Evolutionary conservation across 1,140 invertebrate genomes (phyloP), one percentile per base, ranked within the genome.

Genomic region (Oryctes rhinoceros): DNA sequence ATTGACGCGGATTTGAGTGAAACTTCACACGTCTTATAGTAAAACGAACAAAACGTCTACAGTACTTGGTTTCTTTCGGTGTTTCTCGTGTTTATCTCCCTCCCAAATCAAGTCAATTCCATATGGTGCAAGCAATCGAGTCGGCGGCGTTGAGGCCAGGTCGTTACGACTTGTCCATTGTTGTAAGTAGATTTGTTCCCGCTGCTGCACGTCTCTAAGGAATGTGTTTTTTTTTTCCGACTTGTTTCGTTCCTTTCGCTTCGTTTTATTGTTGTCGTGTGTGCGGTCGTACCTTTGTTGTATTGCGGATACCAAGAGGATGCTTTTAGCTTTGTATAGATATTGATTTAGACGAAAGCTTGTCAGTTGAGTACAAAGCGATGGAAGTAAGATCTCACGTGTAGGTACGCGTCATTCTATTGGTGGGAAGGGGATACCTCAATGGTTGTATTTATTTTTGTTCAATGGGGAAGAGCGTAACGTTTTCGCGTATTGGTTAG

Each of bases 61-160:
- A 18, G 10, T 47, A 47, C 30, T 47, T 47, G 18, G 13, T 76
- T 47, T 47, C 53, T 6, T 59, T 15, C 24, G n/a, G 30, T 5
- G 24, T 39, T 24, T 18, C n/a, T 9, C 59, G 24, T 65, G n/a
- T 24, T 44, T 44, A 10, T 44, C 39, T 59, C 53, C n/a, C 15
- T 15, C 5, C 5, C 10, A 30, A 30, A 30, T 30, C 24, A 30
- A 30, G 44, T 48, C 20, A 48, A 76, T 44, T 84, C 86, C 86
- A 87, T 87, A 87, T 87, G 86, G 87, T 87, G 83, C 87, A 87
- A 84, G 86, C 86, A 83, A 84, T 87, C 49, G 86, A 87, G 78
- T 83, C 53, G 53, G 53, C 53, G 53, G 53, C 18, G 53, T 18
- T 87, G 81, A 86, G 83, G 85, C 87, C 87, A 85, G 85, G 83